Percentiles rank a stretch among this genome's conserved stretches.
Conservation (phyloP, 2,113 vertebrate genomes). For the Limanda limanda region DNA sequence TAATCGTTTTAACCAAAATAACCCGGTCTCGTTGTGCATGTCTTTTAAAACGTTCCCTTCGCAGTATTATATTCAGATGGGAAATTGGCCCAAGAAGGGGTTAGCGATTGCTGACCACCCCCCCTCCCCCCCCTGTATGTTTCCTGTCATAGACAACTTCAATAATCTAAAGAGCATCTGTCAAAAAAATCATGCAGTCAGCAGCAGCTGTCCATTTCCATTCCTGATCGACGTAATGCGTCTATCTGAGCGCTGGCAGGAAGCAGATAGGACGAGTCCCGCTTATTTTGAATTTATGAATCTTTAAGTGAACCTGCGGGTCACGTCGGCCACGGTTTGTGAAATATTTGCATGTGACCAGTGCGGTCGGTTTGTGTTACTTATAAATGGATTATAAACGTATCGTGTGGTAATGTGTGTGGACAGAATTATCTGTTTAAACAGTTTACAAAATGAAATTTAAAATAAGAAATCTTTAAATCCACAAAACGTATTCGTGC, state of each 20-base stretch:
- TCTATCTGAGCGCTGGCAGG: constrained; percentile 34
- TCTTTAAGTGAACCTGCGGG: constrained; percentile 27
- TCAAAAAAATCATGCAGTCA: constrained; percentile 68
- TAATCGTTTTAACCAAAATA: constrained; percentile 1
- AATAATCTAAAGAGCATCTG: constrained; percentile 72
- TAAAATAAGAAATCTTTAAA: no score
- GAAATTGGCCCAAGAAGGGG: constrained; percentile 43
- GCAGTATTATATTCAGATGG: constrained; percentile 54
- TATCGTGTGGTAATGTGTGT: no score
- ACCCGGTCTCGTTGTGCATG: constrained; percentile 22
- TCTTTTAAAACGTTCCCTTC: constrained; percentile 42
- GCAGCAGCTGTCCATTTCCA: constrained; percentile 66
- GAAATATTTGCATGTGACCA: constrained; percentile 20
- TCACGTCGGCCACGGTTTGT: constrained; percentile 39
- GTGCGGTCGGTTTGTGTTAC: no score
- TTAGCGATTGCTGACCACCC: constrained; percentile 60
- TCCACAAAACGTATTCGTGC: no score
- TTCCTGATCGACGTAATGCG: constrained; percentile 53
- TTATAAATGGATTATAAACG: no score
- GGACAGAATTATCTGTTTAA: no score
- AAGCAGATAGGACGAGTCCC: constrained; percentile 35
- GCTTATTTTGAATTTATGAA: constrained; percentile 49
- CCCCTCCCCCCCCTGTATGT: constrained; percentile 33
- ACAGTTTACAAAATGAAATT: no score
- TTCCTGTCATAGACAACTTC: constrained; percentile 63